Percentiles rank a stretch among this genome's conserved stretches.
These are phyloP conservation scores for Rhagium mordax DNA, from an alignment of 2,888 invertebrate genomes.

Conservation along the genomic window DNA sequence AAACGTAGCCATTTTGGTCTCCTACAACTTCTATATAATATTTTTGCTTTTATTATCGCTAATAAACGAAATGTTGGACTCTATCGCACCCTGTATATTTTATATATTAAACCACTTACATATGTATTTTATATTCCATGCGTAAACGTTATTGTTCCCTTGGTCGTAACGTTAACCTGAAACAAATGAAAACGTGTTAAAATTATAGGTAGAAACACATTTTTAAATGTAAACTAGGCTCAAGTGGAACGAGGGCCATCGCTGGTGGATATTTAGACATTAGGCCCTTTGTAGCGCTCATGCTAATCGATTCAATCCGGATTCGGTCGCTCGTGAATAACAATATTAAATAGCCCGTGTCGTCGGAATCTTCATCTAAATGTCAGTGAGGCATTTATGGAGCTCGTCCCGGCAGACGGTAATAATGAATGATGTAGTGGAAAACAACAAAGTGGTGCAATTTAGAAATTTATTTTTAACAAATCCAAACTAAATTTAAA, in stretches of 20 bases:
- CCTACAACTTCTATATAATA: too few species aligned
- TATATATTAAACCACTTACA: constrained; percentile 37
- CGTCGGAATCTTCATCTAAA: background rate
- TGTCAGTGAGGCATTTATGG: constrained; percentile 5
- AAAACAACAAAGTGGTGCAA: too few species aligned
- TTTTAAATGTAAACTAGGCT: too few species aligned
- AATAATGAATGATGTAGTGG: too few species aligned
- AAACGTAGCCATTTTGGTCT: too few species aligned
- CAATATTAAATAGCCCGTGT: background rate
- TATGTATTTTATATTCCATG: constrained; percentile 47
- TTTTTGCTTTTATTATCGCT: too few species aligned
- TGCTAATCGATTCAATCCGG: background rate
- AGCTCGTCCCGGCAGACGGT: background rate
- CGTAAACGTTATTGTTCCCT: constrained; percentile 43
- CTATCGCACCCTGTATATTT: too few species aligned
- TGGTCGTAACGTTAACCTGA: constrained; percentile 44
- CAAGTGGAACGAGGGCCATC: background rate
- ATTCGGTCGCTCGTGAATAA: constrained; percentile 1
- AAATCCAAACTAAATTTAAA: too few species aligned
- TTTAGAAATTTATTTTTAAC: too few species aligned
- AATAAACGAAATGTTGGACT: too few species aligned
- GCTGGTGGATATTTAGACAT: background rate
- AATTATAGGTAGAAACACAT: background rate
- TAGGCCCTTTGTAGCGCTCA: background rate
- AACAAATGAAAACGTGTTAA: constrained; percentile 30